A percentile compares a stretch with the other conserved stretches of the same genome.
Evolutionary conservation across 2,113 vertebrate genomes (phyloP).

Genomic region (Eurystomus gularis): DNA sequence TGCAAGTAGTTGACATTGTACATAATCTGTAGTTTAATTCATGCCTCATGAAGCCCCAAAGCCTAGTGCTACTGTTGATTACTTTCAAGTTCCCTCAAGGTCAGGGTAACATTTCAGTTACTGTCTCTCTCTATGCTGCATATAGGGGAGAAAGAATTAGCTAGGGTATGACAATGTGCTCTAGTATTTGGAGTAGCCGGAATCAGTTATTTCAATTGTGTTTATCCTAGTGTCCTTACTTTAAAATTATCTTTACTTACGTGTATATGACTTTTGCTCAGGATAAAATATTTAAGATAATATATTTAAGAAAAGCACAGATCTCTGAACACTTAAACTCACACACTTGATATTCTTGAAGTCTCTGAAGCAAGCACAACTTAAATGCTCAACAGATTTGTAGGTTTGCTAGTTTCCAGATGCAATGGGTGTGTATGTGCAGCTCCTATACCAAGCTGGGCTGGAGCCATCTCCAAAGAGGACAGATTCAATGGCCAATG

Average conservation of each 20-base stretch:
- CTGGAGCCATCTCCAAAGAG: neutral
- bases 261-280: neutral
- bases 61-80: neutral
- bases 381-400: neutral
- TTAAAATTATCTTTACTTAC: neutral
- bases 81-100: neutral
- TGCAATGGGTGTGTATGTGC: neutral
- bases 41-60: neutral
- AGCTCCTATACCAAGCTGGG: neutral
- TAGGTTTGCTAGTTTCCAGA: neutral
- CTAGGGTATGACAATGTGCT: neutral
- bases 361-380: neutral
- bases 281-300: too few relatives aligned
- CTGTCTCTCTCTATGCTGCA: neutral
- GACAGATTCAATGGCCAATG: neutral
- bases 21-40: neutral
- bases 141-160: neutral
- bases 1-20: neutral
- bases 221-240: neutral
- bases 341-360: neutral
- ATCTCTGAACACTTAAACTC: neutral
- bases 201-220: neutral
- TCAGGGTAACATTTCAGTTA: neutral
- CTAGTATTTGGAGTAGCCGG: neutral
- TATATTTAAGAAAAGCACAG: neutral